Conservation (phyloP, 1,140 invertebrate species). For the Drosophila ogumai region DNA sequence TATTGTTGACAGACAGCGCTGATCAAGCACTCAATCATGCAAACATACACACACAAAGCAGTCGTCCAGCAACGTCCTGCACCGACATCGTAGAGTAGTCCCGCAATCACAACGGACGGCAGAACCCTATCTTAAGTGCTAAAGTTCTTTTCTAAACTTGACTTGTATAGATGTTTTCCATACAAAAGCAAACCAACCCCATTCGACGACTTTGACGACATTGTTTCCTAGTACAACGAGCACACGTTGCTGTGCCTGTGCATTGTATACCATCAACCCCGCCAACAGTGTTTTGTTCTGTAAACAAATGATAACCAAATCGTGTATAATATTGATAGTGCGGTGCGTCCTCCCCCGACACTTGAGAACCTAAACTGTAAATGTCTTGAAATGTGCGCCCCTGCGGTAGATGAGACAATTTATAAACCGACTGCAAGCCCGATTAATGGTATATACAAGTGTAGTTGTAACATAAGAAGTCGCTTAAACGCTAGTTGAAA, state of each 20-base stretch:
- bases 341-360: slow-evolving; percentile 40
- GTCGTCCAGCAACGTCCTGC: slow-evolving; percentile 48
- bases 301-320: slow-evolving; percentile 74
- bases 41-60: slow-evolving; percentile 62
- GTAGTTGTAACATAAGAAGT: slow-evolving; percentile 71
- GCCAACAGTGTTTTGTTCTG: slow-evolving; percentile 77
- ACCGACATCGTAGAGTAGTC: slow-evolving; percentile 44
- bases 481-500: slow-evolving; percentile 62
- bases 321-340: slow-evolving; percentile 70
- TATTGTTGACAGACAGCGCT: slow-evolving; percentile 84
- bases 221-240: slow-evolving; percentile 34
- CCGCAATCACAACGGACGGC: slow-evolving; percentile 41
- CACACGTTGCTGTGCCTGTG: slow-evolving; percentile 56
- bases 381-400: slow-evolving; percentile 58
- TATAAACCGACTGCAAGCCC: slow-evolving; percentile 59
- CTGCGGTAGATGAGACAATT: slow-evolving; percentile 35
- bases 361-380: slow-evolving; percentile 55
- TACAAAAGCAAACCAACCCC: slow-evolving; percentile 57
- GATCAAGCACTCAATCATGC: slow-evolving; percentile 56
- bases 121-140: slow-evolving; percentile 59
- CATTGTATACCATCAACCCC: slow-evolving; percentile 35
- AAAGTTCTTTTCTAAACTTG: slow-evolving; percentile 70
- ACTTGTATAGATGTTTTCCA: slow-evolving; percentile 71
- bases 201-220: slow-evolving; percentile 28
- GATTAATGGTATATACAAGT: slow-evolving; percentile 59